These are phyloP conservation scores for Bothrops alternatus DNA, from an alignment of 2,797 vertebrate species.

Conservation along the genomic window DNA sequence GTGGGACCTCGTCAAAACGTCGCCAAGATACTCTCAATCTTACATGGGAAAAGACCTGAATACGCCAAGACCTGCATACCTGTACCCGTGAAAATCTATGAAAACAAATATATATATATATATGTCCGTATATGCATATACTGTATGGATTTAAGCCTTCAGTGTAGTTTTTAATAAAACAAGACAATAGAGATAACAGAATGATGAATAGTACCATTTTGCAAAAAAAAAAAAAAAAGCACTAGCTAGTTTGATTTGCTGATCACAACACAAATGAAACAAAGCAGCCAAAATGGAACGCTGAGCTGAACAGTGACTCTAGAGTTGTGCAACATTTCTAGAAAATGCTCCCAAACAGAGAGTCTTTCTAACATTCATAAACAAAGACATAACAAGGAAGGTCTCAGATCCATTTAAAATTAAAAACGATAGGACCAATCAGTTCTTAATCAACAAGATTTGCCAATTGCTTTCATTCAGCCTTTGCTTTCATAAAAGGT, in stretches of 20 bases:
- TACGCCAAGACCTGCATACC: too few species aligned
- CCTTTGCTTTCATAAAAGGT: background rate
- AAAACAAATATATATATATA: too few species aligned
- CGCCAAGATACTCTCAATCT: too few species aligned
- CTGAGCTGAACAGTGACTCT: background rate
- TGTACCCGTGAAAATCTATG: background rate
- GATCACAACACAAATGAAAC: background rate
- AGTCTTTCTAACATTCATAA: background rate
- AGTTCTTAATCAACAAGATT: background rate
- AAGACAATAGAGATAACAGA: background rate
- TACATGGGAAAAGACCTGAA: too few species aligned
- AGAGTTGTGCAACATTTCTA: background rate
- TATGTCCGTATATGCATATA: background rate
- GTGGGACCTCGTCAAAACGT: too few species aligned
- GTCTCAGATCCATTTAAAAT: background rate
- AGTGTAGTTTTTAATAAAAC: background rate
- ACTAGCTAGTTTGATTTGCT: background rate
- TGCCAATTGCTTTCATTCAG: background rate
- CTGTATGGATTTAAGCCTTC: background rate
- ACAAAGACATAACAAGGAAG: background rate
- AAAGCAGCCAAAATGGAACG: background rate
- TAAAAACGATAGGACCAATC: background rate
- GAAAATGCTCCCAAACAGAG: background rate
- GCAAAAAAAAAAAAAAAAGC: background rate
- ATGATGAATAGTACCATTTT: background rate